A percentile compares a stretch with the other conserved stretches of the same genome.
These are phyloP conservation scores for Toxotes chatareus DNA, from an alignment of 2,113 vertebrate genomes.

Conservation along the genomic window DNA sequence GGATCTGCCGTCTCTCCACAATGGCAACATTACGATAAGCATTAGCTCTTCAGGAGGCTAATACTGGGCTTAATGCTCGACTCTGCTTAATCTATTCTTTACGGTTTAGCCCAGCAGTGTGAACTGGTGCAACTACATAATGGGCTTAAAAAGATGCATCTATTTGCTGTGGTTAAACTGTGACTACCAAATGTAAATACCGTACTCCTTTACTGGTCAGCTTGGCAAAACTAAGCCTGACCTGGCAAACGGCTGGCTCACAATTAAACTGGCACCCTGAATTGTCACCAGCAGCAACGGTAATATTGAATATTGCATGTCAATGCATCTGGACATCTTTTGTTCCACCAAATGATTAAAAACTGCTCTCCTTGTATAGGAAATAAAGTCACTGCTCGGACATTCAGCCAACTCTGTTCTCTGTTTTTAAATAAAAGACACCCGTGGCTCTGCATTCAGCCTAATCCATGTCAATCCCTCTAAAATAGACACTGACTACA, in stretches of 20 bases:
- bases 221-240: constrained; percentile 28
- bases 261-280: constrained; percentile 31
- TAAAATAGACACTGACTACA: constrained; percentile 32
- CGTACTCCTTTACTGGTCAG: constrained; percentile 5
- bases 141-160: constrained; percentile 49
- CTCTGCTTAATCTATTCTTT: constrained; percentile 70
- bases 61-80: constrained; percentile 60
- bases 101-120: constrained; percentile 57
- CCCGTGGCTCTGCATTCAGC: constrained; percentile 22
- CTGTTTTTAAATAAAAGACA: constrained; percentile 15
- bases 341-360: constrained; percentile 45
- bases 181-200: constrained; percentile 15
- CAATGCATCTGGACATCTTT: not conserved
- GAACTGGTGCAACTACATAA: constrained; percentile 55
- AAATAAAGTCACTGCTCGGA: constrained; percentile 5
- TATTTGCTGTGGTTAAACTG: constrained; percentile 14
- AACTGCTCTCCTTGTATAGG: constrained; percentile 5
- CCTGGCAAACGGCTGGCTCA: constrained; percentile 15
- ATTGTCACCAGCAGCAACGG: constrained; percentile 14
- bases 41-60: constrained; percentile 49
- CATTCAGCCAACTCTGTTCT: constrained; percentile 33
- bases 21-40: constrained; percentile 55
- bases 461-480: constrained; percentile 53
- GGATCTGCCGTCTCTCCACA: constrained; percentile 67
- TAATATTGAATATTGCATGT: constrained; percentile 16